Conservation (phyloP, 2,113 vertebrate species). For the Hypomesus transpacificus region DNA sequence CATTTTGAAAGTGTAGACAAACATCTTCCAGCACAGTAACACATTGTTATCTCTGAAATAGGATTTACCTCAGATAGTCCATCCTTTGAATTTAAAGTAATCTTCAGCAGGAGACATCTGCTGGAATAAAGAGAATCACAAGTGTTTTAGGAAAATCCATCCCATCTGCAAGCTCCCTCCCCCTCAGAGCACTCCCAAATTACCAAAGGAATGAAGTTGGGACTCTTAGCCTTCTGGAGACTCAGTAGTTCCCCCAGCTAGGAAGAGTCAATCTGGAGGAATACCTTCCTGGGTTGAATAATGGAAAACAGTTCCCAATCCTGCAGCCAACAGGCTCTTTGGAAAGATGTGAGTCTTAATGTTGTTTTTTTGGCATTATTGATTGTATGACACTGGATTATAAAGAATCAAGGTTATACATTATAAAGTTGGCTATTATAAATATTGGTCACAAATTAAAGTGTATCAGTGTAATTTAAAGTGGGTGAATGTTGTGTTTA, state of each 20-base stretch:
- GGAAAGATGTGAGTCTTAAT: slow-evolving; percentile 74
- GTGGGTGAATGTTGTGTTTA: background rate
- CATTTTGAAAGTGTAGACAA: slow-evolving; percentile 16
- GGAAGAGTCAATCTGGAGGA: slow-evolving; percentile 44
- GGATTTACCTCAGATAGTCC: slow-evolving; percentile 30
- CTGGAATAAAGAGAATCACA: slow-evolving; percentile 61
- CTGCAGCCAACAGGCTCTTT: slow-evolving; percentile 70
- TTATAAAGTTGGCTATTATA: too few relatives aligned
- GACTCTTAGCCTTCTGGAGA: slow-evolving; percentile 46
- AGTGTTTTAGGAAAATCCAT: slow-evolving; percentile 68
- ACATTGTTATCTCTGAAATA: slow-evolving; percentile 39
- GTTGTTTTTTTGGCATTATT: background rate
- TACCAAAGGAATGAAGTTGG: slow-evolving; percentile 58
- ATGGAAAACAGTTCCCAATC: slow-evolving; percentile 67
- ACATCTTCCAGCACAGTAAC: slow-evolving; percentile 27
- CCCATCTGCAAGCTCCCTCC: slow-evolving; percentile 70
- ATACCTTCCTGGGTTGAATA: slow-evolving; percentile 53
- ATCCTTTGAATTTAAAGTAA: slow-evolving; percentile 50
- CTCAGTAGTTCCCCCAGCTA: slow-evolving; percentile 44
- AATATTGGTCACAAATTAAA: too few relatives aligned
- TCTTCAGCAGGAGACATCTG: slow-evolving; percentile 55
- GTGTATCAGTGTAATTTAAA: too few relatives aligned
- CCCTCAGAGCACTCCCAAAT: slow-evolving; percentile 64
- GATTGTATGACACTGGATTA: background rate
- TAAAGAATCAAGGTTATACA: too few relatives aligned